Base-by-base conservation (phyloP, 2,888 invertebrate species). In the Bhutanitis thaidina region DNA sequence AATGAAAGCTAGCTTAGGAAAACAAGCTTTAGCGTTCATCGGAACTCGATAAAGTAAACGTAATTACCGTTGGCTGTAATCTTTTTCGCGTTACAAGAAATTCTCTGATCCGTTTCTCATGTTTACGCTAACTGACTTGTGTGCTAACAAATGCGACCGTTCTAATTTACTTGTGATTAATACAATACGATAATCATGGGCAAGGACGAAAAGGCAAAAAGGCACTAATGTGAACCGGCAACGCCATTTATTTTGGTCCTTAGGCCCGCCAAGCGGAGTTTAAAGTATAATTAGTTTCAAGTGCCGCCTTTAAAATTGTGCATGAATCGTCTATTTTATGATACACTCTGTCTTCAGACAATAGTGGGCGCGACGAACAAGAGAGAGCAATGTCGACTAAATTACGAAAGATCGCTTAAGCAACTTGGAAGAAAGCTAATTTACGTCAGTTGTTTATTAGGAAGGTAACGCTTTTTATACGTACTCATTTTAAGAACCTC, bases 221-320 rank as follows among this genome's bases (percentile, higher is more conserved):
- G 30, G 43, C 36, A 30, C 64, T 69, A 71, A 70, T 75, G 67
- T 71, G 69, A 53, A 27, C 4, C 47, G 46, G 45, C 38, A 58
- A 57, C 52, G 57, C 60, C 62, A 62, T 73, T 69, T 71, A 69
- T 79, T 78, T 74, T 64, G 58, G 69, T 67, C 56, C 65, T 62
- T 56, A 58, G 60, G 54, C 58, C 59, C 60, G 62, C 50, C 62
- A 60, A 68, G 72, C 69, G 74, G 73, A 76, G 74, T 77, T 79
- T 71, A 77, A 77, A 74, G 74, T 78, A 74, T 80, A 81, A 81
- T 80, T 77, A 77, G 75, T 78, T 79, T 78, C 77, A 78, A 83
- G 80, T 75, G 78, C 67, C 66, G 59, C 67, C 65, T 59, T n/a
- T 75, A 70, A 71, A 76, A 71, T 72, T 68, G 71, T 64, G 71